Evolutionary conservation across 2,113 vertebrate species (phyloP), one percentile per base, ranked within the genome.

Genomic region (Corydoras sp.): DNA sequence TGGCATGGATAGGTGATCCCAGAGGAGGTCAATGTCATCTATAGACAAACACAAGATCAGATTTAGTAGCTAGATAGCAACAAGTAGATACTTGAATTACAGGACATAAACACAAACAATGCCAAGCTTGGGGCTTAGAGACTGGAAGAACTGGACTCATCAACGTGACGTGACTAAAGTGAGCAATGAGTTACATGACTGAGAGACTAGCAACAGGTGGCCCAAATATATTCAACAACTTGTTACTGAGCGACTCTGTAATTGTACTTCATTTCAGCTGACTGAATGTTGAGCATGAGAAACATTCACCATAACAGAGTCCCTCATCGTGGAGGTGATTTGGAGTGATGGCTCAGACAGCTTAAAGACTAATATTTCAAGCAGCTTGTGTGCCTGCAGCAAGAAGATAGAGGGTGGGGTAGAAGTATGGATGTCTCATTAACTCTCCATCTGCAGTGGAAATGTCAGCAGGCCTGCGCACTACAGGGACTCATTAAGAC

Each of bases 1-100:
- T 99, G 97, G 86, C 95, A 99, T 76, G 95, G 96, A 85, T 92
- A 96, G 85, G 83, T 93, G 78, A 99, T 85, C 50, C 97, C 97
- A 2, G 94, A 93, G 49, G 85, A 90, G 70, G 93, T 94, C 82
- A 99, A 85, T 72, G 94, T 97, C 91, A 98, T 93, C 96, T 99
- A 75, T 62, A 69, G 71, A 87, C 62, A 84, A 62, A 32, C 65
- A 68, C n/a, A 13, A 62, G 15, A 69, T 67, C 51, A 62, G 10
- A 68, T 29, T 29, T 24, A 24, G 18, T 43, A 43, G 4, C 7
- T 43, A 43, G 35, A 71, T 29, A 61, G 61, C 10, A 58, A 35
- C 63, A 61, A 24, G 18, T 24, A 24, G 18, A 24, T 24, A 24
- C 18, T 24, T 24, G 18, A 24, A 24, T 24, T 24, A 24, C 18